phyloP scores from a whole-genome alignment of 2,113 vertebrate species.

The Galbula dea region DNA sequence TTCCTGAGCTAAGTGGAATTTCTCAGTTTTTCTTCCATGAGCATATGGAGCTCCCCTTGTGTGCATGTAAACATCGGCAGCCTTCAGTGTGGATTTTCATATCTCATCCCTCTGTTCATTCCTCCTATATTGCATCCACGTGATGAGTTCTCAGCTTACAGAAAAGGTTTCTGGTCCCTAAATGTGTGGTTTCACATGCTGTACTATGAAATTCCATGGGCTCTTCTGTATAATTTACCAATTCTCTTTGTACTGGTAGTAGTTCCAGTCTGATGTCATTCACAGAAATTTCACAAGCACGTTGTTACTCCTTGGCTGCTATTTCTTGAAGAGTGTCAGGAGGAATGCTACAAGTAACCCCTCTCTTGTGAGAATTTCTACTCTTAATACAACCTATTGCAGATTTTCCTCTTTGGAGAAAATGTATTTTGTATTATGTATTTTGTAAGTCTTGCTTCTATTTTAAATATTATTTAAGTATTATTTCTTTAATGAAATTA shows the following conservation, averaged over 20 bases:
- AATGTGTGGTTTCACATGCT: background rate
- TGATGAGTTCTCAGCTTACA: constrained; percentile 17
- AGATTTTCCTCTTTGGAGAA: background rate
- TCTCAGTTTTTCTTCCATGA: background rate
- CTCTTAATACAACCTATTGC: background rate
- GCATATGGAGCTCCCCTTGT: background rate
- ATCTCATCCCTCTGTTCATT: background rate
- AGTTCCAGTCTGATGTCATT: background rate
- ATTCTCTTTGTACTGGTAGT: background rate
- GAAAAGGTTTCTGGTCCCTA: background rate
- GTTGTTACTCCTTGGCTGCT: background rate
- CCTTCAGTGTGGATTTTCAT: background rate
- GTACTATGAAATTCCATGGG: background rate
- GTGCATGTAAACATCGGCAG: background rate
- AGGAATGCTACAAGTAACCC: background rate
- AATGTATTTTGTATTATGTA: background rate
- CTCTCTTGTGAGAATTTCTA: background rate
- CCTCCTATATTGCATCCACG: background rate
- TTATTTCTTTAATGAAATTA: background rate
- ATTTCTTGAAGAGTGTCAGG: background rate
- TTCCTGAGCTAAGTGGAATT: background rate
- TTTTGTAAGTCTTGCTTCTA: background rate
- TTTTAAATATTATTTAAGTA: background rate
- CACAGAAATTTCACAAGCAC: background rate
- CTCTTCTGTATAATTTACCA: background rate